phyloP scores from a whole-genome alignment of 2,888 invertebrate genomes.

The Tetanocera ferruginea region DNA sequence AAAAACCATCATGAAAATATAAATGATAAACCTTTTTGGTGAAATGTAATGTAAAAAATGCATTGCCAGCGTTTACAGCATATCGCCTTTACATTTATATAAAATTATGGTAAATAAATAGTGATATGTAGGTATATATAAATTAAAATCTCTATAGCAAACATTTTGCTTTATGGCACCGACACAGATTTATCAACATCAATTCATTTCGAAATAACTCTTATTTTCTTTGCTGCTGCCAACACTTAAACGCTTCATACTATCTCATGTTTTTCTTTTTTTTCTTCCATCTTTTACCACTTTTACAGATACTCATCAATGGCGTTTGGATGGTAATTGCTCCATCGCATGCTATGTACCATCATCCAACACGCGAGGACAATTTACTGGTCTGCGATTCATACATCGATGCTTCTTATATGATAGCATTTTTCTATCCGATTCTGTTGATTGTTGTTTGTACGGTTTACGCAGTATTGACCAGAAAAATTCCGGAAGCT shows the following conservation, averaged over 20 bases:
- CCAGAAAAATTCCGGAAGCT: constrained; percentile 97
- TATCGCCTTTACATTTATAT: no score
- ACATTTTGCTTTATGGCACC: not conserved
- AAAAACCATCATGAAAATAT: no score
- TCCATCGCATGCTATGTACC: constrained; percentile 89
- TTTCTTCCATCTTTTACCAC: not conserved
- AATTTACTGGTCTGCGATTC: constrained; percentile 94
- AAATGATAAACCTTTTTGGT: no score
- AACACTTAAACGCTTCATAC: not conserved
- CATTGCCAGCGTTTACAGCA: no score
- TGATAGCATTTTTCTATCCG: constrained; percentile 95
- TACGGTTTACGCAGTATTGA: constrained; percentile 95
- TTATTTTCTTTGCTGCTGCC: not conserved
- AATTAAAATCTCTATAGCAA: no score
- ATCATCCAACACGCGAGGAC: constrained; percentile 92
- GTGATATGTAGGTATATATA: no score
- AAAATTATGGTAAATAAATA: no score
- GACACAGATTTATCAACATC: not conserved
- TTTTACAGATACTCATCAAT: constrained; percentile 82
- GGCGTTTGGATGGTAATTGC: constrained; percentile 93
- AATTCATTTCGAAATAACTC: not conserved
- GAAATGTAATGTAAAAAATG: no score
- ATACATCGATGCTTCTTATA: constrained; percentile 92
- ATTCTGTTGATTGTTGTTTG: constrained; percentile 91
- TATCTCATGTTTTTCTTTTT: constrained; percentile 10